phyloP scores from a whole-genome alignment of 2,113 vertebrate genomes.

The Manacus vitellinus region DNA sequence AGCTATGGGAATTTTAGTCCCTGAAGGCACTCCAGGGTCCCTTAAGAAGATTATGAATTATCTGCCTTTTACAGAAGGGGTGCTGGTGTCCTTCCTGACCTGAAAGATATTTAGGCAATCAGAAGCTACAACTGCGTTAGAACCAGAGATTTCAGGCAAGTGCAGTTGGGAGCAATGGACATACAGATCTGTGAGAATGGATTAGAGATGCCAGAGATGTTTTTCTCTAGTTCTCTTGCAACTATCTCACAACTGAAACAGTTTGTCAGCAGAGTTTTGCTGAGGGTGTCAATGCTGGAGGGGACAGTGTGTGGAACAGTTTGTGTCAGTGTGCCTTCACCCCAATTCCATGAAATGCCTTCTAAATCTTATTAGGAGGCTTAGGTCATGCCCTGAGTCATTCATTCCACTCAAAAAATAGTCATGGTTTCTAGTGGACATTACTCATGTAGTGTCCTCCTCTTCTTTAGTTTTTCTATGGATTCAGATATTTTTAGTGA shows the following conservation, averaged over 20 bases:
- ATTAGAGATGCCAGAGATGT: background rate
- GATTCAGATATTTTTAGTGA: background rate
- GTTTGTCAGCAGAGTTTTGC: background rate
- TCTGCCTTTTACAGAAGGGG: background rate
- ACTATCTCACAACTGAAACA: background rate
- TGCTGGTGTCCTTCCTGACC: background rate
- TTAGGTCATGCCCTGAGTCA: background rate
- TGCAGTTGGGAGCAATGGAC: background rate
- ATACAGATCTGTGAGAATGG: background rate
- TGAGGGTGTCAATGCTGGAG: background rate
- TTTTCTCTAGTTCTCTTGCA: background rate
- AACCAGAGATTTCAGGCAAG: background rate
- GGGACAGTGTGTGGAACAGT: background rate
- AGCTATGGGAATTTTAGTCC: background rate
- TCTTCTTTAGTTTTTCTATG: background rate
- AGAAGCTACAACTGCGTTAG: background rate
- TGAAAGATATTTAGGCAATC: background rate
- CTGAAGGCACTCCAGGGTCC: background rate
- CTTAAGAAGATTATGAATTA: background rate
- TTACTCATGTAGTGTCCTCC: background rate
- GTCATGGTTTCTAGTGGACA: background rate
- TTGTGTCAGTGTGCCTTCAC: background rate
- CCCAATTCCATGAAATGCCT: background rate
- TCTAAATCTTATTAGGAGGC: background rate
- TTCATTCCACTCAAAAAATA: background rate